phyloP scores from a whole-genome alignment of 1,140 invertebrate genomes.

The Pseudomyrmex gracilis region DNA sequence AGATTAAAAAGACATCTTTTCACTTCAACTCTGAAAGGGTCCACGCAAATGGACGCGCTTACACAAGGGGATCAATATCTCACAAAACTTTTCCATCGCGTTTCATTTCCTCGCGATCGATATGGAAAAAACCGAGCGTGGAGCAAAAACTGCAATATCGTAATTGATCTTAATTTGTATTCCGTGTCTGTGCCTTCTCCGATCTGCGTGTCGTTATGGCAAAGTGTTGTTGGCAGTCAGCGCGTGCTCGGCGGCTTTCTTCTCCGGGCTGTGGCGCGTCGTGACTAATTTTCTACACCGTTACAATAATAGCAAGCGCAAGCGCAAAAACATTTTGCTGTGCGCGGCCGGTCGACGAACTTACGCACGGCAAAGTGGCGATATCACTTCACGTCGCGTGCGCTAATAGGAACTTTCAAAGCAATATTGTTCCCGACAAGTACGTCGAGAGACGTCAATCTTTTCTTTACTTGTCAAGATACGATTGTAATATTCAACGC shows the following conservation, averaged over 20 bases:
- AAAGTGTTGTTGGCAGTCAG: background rate
- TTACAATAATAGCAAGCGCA: constrained; percentile 60
- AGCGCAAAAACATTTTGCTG: constrained; percentile 57
- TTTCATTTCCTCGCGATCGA: background rate
- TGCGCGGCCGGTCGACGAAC: constrained; percentile 51
- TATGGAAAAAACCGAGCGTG: background rate
- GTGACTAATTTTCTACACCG: constrained; percentile 64
- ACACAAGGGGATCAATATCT: background rate
- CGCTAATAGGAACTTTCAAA: background rate
- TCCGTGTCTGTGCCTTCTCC: background rate
- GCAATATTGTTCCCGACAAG: background rate
- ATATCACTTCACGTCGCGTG: constrained; percentile 35
- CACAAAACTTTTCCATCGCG: background rate
- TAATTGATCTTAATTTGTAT: constrained; percentile 37
- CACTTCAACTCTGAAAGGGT: background rate
- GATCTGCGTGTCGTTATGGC: background rate
- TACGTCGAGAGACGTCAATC: constrained; percentile 17
- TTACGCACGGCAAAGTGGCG: constrained; percentile 38
- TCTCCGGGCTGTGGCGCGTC: constrained; percentile 33
- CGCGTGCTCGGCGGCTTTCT: constrained; percentile 43
- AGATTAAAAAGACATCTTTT: background rate
- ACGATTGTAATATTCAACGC: background rate
- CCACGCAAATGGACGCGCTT: background rate
- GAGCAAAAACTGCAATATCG: background rate
- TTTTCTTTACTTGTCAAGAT: background rate